phyloP scores from a whole-genome alignment of 2,888 invertebrate genomes.

The Oscheius sp. region DNA sequence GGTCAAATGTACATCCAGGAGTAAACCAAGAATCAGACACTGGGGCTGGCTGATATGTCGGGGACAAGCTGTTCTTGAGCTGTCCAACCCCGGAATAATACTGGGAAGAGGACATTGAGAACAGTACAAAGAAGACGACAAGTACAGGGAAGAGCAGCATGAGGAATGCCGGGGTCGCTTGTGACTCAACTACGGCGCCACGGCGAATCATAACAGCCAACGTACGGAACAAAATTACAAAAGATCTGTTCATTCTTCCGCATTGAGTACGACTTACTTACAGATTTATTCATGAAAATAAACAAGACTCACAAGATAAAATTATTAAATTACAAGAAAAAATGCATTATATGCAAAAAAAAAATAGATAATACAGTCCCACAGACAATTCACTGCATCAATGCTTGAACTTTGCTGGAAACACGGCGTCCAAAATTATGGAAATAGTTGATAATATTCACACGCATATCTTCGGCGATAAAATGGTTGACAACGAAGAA shows the following conservation, averaged over 20 bases:
- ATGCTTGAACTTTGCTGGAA: not conserved
- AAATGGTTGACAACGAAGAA: not conserved
- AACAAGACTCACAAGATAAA: constrained; percentile 12
- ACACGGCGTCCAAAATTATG: not conserved
- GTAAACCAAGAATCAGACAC: not conserved
- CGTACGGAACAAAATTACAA: not conserved
- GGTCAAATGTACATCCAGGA: not conserved
- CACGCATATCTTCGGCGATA: not conserved
- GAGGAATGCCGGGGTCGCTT: not conserved
- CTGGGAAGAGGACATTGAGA: not conserved
- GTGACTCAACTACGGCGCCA: constrained; percentile 4
- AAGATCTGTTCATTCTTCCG: not conserved
- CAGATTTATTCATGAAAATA: not conserved
- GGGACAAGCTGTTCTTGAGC: not conserved
- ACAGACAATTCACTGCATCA: not conserved
- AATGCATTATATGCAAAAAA: not conserved
- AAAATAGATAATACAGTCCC: not conserved
- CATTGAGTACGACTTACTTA: not conserved
- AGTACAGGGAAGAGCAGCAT: constrained; percentile 8
- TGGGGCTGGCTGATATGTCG: not conserved
- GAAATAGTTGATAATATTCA: not conserved
- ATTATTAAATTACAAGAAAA: not conserved
- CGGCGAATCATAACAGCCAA: not conserved
- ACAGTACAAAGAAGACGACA: not conserved
- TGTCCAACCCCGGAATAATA: not conserved